These are phyloP conservation scores for Serilophus lunatus DNA, from an alignment of 2,113 vertebrate species.

Conservation along the genomic window DNA sequence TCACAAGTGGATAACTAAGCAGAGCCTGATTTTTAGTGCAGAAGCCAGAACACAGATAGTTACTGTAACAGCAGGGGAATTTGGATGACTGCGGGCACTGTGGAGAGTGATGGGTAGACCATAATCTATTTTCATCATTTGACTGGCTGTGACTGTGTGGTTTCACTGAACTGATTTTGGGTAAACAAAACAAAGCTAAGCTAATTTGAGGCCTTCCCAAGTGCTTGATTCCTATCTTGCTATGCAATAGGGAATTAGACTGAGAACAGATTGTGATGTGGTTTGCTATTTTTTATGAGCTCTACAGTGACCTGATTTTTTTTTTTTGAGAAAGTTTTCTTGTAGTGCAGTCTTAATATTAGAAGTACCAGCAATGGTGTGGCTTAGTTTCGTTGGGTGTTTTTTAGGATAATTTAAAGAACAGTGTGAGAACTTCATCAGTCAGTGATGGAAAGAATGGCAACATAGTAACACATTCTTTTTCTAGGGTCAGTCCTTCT, in stretches of 20 bases:
- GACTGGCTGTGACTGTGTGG: neutral
- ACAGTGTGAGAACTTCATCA: neutral
- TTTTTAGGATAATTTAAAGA: neutral
- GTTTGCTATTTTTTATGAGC: constrained; percentile 37
- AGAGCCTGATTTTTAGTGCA: neutral
- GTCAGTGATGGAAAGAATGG: constrained; percentile 24
- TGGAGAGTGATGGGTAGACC: neutral
- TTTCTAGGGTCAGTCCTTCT: constrained; percentile 29
- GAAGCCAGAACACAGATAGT: neutral
- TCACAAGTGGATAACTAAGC: neutral
- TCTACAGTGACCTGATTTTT: constrained; percentile 40
- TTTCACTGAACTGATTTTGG: constrained; percentile 24
- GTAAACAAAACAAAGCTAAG: constrained; percentile 29
- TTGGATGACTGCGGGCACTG: neutral
- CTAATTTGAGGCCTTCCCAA: constrained; percentile 30
- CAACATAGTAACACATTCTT: neutral
- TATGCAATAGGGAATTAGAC: neutral
- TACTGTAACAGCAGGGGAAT: neutral
- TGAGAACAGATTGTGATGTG: neutral
- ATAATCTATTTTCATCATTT: neutral
- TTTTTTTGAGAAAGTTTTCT: constrained; percentile 10
- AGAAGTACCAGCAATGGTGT: neutral
- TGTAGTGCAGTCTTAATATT: neutral
- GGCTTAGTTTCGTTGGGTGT: neutral
- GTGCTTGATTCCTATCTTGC: constrained; percentile 2